Conservation (phyloP, 2,113 vertebrate genomes). For the Anarrhichthys ocellatus region DNA sequence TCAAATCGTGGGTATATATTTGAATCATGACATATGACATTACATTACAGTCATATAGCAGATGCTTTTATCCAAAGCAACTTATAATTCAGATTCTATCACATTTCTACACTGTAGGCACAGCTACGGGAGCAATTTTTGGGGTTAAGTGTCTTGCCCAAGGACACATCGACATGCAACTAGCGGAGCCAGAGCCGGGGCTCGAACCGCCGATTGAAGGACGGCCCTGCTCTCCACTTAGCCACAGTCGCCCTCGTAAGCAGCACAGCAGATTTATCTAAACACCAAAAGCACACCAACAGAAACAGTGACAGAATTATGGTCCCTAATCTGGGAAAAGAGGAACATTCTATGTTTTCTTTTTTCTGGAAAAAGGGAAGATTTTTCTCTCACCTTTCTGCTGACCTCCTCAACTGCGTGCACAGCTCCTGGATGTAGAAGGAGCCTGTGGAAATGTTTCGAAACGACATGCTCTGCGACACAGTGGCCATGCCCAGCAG, state of each 20-base stretch:
- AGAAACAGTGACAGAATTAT: background rate
- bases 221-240: no score
- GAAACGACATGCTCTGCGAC: constrained; percentile 65
- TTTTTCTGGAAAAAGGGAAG: background rate
- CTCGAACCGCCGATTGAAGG: no score
- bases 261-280: background rate
- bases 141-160: no score
- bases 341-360: no score
- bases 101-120: no score
- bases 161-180: no score
- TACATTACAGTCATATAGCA: no score
- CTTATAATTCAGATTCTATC: no score
- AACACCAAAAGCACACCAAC: background rate
- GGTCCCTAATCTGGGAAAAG: background rate
- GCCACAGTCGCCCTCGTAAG: background rate
- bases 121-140: no score
- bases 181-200: no score
- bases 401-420: constrained; percentile 67
- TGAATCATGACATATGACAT: background rate
- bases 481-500: constrained; percentile 85
- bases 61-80: no score
- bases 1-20: background rate
- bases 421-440: constrained; percentile 88
- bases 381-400: constrained; percentile 62
- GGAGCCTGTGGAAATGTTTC: constrained; percentile 65